Conservation (phyloP, 1,140 invertebrate genomes). For the Cyrtorhinus lividipennis region DNA sequence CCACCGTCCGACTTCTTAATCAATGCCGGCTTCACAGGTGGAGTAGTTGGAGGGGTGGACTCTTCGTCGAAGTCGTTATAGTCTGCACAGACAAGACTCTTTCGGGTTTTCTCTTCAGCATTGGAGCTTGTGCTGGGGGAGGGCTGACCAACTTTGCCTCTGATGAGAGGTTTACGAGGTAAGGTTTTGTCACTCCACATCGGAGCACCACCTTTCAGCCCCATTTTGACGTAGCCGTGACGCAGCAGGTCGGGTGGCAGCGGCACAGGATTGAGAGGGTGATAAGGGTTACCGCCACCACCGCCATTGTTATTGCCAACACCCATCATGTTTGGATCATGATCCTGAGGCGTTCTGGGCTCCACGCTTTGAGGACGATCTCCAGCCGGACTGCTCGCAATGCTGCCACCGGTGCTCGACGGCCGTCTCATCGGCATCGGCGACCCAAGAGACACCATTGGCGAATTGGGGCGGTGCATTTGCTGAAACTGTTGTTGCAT, state of each 20-base stretch:
- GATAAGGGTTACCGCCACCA: conserved; percentile 36
- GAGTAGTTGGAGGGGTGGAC: conserved; percentile 32
- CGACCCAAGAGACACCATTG: conserved; percentile 37
- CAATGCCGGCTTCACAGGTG: conserved; percentile 28
- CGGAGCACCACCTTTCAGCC: conserved; percentile 53
- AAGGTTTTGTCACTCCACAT: conserved; percentile 39
- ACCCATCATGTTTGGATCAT: conserved; percentile 24
- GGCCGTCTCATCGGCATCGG: conserved; percentile 39
- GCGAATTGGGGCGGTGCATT: conserved; percentile 32
- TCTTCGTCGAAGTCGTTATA: conserved; percentile 50
- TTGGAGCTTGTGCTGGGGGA: conserved; percentile 36
- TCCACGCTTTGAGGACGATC: conserved; percentile 41
- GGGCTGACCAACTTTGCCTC: conserved; percentile 28
- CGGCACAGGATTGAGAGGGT: conserved; percentile 37
- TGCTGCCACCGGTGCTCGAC: conserved; percentile 30
- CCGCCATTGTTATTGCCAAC: conserved; percentile 35
- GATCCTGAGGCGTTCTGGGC: conserved; percentile 33
- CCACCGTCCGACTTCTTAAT: conserved; percentile 15
- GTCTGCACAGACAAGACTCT: conserved; percentile 41
- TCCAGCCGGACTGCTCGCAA: conserved; percentile 36
- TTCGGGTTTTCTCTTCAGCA: conserved; percentile 28
- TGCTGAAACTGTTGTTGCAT: conserved; percentile 22
- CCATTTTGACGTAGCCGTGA: conserved; percentile 44
- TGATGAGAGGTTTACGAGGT: conserved; percentile 26
- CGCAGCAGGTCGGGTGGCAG: conserved; percentile 28